A percentile compares a stretch with the other conserved stretches of the same genome.
Evolutionary conservation across 2,113 vertebrate genomes (phyloP).

Genomic region (Notarius quadriscutis): DNA sequence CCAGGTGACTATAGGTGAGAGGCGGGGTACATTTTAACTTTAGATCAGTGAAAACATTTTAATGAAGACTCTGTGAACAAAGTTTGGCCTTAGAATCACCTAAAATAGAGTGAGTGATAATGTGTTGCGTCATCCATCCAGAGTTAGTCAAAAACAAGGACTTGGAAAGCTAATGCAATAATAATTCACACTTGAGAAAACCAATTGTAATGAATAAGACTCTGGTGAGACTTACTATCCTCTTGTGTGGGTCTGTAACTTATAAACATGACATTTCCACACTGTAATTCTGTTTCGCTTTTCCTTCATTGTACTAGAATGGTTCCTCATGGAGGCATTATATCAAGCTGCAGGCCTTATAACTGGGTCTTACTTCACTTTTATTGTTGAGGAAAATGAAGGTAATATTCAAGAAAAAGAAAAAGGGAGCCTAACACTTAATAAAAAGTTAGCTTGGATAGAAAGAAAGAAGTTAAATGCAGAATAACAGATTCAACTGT

Average conservation of each 20-base stretch:
- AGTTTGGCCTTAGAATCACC: background rate
- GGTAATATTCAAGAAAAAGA: background rate
- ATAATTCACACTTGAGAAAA: background rate
- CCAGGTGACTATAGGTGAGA: too few relatives aligned
- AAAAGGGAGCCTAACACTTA: too few relatives aligned
- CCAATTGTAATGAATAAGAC: conserved; percentile 11
- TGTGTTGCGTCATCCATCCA: background rate
- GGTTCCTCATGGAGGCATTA: conserved; percentile 16
- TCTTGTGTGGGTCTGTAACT: conserved; percentile 1
- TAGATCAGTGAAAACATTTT: conserved; percentile 21
- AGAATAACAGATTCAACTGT: background rate
- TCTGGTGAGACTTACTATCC: conserved; percentile 5
- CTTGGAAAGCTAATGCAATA: background rate
- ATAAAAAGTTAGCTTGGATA: background rate
- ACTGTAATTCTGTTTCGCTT: conserved; percentile 3
- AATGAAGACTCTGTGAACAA: background rate
- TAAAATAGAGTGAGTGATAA: conserved; percentile 15
- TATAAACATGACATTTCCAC: conserved; percentile 13
- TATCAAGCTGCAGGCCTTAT: background rate
- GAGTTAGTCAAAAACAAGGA: background rate
- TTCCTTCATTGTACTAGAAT: background rate
- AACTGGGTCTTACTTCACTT: background rate
- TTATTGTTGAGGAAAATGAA: conserved; percentile 9
- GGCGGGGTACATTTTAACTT: too few relatives aligned
- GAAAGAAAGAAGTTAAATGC: too few relatives aligned